Evolutionary conservation across 2,113 vertebrate genomes (phyloP).

Genomic region (Cochlearius cochlearius): DNA sequence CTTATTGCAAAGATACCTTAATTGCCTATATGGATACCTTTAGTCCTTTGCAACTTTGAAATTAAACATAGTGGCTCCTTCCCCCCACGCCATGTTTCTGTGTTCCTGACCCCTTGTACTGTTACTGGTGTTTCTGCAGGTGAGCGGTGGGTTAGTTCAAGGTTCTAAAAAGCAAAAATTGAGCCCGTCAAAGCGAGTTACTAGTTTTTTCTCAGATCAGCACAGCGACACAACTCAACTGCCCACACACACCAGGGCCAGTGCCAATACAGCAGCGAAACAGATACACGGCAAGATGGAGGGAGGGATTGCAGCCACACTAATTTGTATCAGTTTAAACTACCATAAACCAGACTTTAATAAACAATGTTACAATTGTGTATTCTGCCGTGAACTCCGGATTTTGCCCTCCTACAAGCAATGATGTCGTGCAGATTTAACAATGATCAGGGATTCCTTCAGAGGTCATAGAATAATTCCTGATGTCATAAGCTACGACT

Average conservation of each 20-base stretch:
- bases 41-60: background rate
- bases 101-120: background rate
- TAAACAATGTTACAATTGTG: background rate
- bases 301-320: background rate
- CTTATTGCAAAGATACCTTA: background rate
- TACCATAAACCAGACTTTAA: background rate
- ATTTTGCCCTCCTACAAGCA: conserved; percentile 1
- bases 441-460: background rate
- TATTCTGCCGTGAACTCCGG: background rate
- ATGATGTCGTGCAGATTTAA: background rate
- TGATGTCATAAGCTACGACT: background rate
- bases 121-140: background rate
- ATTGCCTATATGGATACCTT: background rate
- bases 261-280: conserved; percentile 4
- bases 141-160: background rate
- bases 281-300: background rate
- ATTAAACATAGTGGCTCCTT: background rate
- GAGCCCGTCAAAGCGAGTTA: background rate
- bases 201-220: background rate
- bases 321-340: conserved; percentile 20
- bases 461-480: background rate
- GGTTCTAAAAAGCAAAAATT: background rate
- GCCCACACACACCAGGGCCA: background rate
- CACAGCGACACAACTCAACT: background rate
- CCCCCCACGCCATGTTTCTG: background rate